Evolutionary conservation across 2,888 invertebrate species (phyloP), one percentile per base, ranked within the genome.

Genomic region (Limenitis camilla): DNA sequence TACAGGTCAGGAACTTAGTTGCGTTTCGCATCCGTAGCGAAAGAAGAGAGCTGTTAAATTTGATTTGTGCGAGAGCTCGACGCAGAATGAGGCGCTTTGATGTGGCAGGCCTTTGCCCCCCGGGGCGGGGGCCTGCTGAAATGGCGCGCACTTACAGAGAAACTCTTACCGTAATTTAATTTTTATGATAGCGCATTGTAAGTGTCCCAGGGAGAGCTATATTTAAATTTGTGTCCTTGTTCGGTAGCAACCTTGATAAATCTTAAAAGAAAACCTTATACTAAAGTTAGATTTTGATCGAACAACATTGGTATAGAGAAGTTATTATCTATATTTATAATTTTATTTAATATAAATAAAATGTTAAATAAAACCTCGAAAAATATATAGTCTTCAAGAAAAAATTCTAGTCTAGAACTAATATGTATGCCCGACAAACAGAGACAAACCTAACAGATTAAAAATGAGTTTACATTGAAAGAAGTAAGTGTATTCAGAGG

Each of bases 151-250:
- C 84, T 86, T 83, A 81, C 76, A 76, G 69, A 74, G 78, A 77
- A 81, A 80, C 79, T 84, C 78, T 80, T 76, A 78, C 76, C 72
- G 77, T 86, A 83, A 87, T 85, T 85, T 82, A 83, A 86, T 86
- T 87, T 86, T 84, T 84, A 82, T 86, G 81, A 85, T 85, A 83
- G 78, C 78, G 78, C 79, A 84, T 81, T 84, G 83, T 82, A 76
- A 83, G 77, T 78, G 76, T 76, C 76, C 72, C 70, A 63, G 70
- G 62, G 76, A 74, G 74, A 71, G 65, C 78, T 81, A 78, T 73
- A 80, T 78, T 81, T 76, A 45, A 45, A 49, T 45, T 55, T 55
- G 48, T 45, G 31, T 44, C 44, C 40, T 33, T 47, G 42, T 40
- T 42, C 42, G 35, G 33, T 43, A 48, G 35, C 46, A 43, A 31